phyloP scores from a whole-genome alignment of 2,888 invertebrate genomes.

The Cerastoderma edule region DNA sequence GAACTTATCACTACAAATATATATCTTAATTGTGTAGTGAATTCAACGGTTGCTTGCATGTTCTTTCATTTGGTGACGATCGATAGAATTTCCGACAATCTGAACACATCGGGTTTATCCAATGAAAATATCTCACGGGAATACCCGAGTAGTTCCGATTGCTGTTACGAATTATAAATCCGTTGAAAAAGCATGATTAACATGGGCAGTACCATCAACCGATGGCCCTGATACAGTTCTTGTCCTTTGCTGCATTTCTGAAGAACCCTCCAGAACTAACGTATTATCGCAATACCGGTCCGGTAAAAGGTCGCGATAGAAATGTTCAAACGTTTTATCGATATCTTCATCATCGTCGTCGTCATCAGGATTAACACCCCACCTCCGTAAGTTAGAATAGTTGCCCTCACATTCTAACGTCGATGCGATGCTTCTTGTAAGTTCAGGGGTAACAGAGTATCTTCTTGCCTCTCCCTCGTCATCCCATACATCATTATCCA shows the following conservation, averaged over 20 bases:
- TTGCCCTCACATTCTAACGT: not conserved
- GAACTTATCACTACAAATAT: no score
- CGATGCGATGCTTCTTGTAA: not conserved
- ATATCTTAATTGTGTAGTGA: no score
- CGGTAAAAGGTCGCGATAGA: conserved; percentile 2
- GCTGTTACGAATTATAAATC: not conserved
- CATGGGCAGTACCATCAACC: not conserved
- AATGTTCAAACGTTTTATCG: not conserved
- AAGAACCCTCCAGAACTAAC: not conserved
- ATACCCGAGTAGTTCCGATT: no score
- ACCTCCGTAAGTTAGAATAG: not conserved
- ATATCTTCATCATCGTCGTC: not conserved
- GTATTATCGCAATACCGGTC: not conserved
- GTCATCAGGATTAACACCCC: not conserved
- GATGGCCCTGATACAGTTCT: no score
- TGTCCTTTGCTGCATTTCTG: not conserved
- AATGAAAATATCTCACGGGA: no score
- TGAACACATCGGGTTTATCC: no score
- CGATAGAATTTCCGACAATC: no score
- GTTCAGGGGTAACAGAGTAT: not conserved
- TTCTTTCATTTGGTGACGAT: no score
- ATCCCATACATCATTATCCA: not conserved
- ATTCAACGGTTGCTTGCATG: no score
- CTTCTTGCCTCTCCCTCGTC: not conserved
- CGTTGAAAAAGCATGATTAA: not conserved